Evolutionary conservation across 2,888 invertebrate species (phyloP), one percentile per base, ranked within the genome.

Genomic region (Lycocerus yunnanus): DNA sequence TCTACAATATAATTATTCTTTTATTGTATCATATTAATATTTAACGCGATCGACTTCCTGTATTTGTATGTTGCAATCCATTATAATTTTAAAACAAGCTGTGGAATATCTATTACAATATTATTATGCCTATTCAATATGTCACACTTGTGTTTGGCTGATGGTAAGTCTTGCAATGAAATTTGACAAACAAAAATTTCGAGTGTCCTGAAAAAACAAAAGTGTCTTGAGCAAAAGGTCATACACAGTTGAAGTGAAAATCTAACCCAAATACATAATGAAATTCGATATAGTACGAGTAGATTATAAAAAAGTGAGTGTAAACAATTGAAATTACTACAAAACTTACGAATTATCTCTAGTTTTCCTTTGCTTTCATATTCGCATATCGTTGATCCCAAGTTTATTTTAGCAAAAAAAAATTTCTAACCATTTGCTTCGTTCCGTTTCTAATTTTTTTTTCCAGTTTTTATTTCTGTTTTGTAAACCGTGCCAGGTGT

Each of bases 11-110:
- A 43, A 43, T 18, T 63, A 18, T 63, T 63, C 20, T n/a, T 63
- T 63, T 18, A 63, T 63, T 63, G 61, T 63, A 63, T 18, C 20
- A 63, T 63, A 63, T 63, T 63, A 63, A 63, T 63, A 63, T 63
- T 63, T 63, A 15, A 63, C 20, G n/a, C 61, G 61, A 63, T 63
- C 16, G 18, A 63, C 61, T 63, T 63, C 61, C 61, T 63, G 61
- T 63, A 63, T 63, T 63, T 20, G 61, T 18, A 63, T 18, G 15
- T 14, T 13, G 16, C 61, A 18, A 63, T 16, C 11, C 18, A 63
- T 63, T 63, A 63, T 63, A 63, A 63, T 18, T 63, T 63, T 63
- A 63, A 63, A 63, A 20, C n/a, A 18, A 61, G 61, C n/a, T 43
- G 43, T n/a, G 43, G 43, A 43, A 43, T 43, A 43, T 43, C 43